phyloP scores from a whole-genome alignment of 2,113 vertebrate species.

The Cephalopholis sonnerati region DNA sequence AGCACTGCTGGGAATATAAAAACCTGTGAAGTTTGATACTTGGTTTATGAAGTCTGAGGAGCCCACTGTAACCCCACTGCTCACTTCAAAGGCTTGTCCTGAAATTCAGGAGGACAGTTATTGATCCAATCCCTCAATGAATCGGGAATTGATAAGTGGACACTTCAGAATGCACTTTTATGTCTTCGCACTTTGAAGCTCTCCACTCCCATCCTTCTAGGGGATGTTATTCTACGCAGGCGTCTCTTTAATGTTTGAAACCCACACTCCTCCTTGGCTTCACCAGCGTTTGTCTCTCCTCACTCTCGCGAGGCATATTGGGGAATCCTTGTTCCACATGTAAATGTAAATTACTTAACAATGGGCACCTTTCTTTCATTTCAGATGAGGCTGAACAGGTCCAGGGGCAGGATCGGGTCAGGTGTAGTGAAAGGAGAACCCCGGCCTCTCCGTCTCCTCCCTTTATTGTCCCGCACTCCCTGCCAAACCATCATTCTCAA shows the following conservation, averaged over 20 bases:
- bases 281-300: constrained; percentile 16
- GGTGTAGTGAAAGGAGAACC: constrained; percentile 65
- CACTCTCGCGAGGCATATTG: constrained; percentile 1
- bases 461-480: constrained; percentile 63
- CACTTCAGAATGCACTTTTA: constrained; percentile 83
- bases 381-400: constrained; percentile 59
- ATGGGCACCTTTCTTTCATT: constrained; percentile 57
- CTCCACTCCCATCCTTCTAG: constrained; percentile 47
- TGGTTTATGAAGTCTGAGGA: constrained; percentile 34
- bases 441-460: constrained; percentile 47
- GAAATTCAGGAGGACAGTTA: constrained; percentile 78
- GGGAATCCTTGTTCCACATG: constrained; percentile 26
- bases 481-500: constrained; percentile 73
- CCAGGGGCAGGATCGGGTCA: constrained; percentile 62
- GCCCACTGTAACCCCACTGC: constrained; percentile 54
- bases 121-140: constrained; percentile 80
- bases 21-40: constrained; percentile 57
- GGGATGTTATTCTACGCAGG: constrained; percentile 57
- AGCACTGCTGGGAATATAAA: constrained; percentile 45
- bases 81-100: constrained; percentile 79
- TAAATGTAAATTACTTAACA: constrained; percentile 56
- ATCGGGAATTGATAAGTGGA: constrained; percentile 80
- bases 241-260: constrained; percentile 72
- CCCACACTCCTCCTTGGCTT: constrained; percentile 35
- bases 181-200: constrained; percentile 78